Percentiles rank a stretch among this genome's conserved stretches.
phyloP scores from a whole-genome alignment of 2,113 vertebrate species.

The Psilopogon haemacephalus region DNA sequence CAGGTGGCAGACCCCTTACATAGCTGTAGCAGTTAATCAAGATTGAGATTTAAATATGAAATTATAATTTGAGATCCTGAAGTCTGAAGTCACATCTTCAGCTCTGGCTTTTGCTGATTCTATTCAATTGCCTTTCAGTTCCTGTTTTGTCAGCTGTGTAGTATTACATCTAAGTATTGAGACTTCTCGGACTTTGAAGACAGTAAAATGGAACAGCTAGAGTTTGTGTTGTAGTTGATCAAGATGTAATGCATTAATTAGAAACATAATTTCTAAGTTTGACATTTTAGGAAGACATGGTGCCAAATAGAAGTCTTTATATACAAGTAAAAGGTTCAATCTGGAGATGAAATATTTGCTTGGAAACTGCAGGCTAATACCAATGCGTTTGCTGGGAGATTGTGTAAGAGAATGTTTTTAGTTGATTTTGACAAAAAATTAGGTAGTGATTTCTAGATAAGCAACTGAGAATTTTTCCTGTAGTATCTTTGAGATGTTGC shows the following conservation, averaged over 20 bases:
- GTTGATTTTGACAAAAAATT: neutral
- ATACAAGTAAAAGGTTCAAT: neutral
- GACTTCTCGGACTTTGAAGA: neutral
- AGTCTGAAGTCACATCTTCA: neutral
- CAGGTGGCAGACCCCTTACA: neutral
- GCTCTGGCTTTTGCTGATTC: conserved; percentile 2
- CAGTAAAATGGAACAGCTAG: neutral
- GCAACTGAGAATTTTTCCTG: neutral
- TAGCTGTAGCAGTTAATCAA: neutral
- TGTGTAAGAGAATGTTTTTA: neutral
- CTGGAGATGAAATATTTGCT: neutral
- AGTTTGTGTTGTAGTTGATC: neutral
- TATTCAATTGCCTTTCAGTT: neutral
- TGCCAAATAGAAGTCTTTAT: neutral
- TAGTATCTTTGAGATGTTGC: neutral
- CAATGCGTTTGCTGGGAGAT: neutral
- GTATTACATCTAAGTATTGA: neutral
- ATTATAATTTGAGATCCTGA: neutral
- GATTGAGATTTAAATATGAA: neutral
- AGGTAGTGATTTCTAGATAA: neutral
- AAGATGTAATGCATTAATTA: conserved; percentile 7
- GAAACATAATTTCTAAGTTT: neutral
- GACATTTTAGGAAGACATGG: neutral
- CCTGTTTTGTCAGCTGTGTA: neutral
- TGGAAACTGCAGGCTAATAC: neutral